Conservation (phyloP, 2,797 vertebrate species). For the Lacerta viridis region DNA sequence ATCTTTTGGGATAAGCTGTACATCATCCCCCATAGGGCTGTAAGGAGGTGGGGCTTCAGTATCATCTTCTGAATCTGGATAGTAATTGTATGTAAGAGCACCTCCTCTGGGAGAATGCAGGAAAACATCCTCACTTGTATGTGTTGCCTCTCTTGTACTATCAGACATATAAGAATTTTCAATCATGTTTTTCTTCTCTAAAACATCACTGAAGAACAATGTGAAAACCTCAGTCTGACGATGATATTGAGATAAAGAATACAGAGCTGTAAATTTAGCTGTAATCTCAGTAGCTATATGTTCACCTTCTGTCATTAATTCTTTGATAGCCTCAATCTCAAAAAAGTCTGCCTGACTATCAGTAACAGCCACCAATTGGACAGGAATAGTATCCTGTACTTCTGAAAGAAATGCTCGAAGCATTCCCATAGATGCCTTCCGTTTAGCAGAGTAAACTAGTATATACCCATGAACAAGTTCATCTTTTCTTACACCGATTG, state of each 20-base stretch:
- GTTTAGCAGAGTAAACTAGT: slow-evolving; percentile 96
- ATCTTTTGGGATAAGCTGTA: slow-evolving; percentile 96
- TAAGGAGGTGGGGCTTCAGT: slow-evolving; percentile 98
- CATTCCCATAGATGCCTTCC: slow-evolving; percentile 99
- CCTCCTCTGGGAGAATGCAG: slow-evolving; percentile 92
- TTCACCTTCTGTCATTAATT: slow-evolving; percentile 98
- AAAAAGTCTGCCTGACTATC: slow-evolving; percentile 99
- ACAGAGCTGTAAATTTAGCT: slow-evolving; percentile 97
- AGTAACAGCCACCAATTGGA: slow-evolving; percentile 98
- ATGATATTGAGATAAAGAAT: slow-evolving; percentile 98
- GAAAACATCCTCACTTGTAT: slow-evolving; percentile 92
- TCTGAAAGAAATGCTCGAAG: slow-evolving; percentile 96
- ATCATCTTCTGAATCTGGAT: slow-evolving; percentile 97
- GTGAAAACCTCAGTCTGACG: slow-evolving; percentile 98
- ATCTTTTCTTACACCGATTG: slow-evolving; percentile 96
- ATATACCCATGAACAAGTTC: slow-evolving; percentile 99
- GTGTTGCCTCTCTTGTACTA: slow-evolving; percentile 88
- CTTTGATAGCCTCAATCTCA: slow-evolving; percentile 97
- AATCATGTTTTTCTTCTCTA: slow-evolving; percentile 95
- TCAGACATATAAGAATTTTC: slow-evolving; percentile 96
- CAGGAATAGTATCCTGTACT: slow-evolving; percentile 97
- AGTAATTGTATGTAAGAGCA: slow-evolving; percentile 92
- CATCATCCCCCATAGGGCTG: slow-evolving; percentile 98
- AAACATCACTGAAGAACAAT: slow-evolving; percentile 95
- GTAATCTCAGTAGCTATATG: slow-evolving; percentile 98